phyloP scores from a whole-genome alignment of 2,113 vertebrate species.

The Nansenia antarctica region DNA sequence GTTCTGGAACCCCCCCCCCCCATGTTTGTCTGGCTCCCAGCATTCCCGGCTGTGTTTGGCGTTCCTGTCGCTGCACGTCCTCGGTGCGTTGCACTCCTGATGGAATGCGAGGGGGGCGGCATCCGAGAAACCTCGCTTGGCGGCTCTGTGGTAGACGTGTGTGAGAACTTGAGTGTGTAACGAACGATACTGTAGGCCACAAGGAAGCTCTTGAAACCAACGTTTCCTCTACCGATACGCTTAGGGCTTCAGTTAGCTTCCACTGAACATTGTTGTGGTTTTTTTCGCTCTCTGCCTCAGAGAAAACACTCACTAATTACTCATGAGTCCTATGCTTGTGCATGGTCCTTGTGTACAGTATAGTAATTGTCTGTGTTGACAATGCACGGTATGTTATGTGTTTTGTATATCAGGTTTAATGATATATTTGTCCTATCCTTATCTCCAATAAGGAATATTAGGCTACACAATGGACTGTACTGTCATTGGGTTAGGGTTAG shows the following conservation, averaged over 20 bases:
- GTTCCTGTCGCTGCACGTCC: constrained; percentile 62
- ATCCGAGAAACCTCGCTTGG: constrained; percentile 22
- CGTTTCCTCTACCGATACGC: not conserved
- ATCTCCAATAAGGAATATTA: too few relatives aligned
- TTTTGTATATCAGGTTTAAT: too few relatives aligned
- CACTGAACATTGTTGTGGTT: not conserved
- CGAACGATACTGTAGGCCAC: not conserved
- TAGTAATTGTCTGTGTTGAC: not conserved
- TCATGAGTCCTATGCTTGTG: not conserved
- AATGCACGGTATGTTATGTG: not conserved
- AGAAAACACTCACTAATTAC: not conserved
- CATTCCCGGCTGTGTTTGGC: constrained; percentile 30
- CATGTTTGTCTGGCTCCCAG: not conserved
- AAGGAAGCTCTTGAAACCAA: not conserved
- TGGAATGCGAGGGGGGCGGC: constrained; percentile 51
- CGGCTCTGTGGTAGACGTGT: constrained; percentile 27
- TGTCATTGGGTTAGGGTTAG: too few relatives aligned
- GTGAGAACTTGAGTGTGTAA: not conserved
- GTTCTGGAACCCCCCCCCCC: too few relatives aligned
- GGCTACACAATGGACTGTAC: too few relatives aligned
- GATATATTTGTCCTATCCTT: too few relatives aligned
- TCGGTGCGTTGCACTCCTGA: constrained; percentile 59
- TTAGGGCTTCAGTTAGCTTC: not conserved
- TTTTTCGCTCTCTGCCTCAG: not conserved
- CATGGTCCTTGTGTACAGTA: not conserved